Evolutionary conservation across 2,888 invertebrate species (phyloP), one percentile per base, ranked within the genome.

Genomic region (Papilio protenor): DNA sequence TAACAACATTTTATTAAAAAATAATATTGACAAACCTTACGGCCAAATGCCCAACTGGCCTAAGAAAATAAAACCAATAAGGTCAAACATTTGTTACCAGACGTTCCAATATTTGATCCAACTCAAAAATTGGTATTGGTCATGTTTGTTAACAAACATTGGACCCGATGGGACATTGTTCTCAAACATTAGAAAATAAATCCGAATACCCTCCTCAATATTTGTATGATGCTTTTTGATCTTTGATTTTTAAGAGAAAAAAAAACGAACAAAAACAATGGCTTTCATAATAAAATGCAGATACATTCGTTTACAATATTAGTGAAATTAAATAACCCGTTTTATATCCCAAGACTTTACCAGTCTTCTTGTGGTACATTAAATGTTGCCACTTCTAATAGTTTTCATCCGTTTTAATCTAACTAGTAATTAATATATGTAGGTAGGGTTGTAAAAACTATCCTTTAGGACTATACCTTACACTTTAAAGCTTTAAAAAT

Each of bases 41-140:
- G 6, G 18, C 18, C 52, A 52, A 52, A 18, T 0, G 52, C 52
- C 52, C 18, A 52, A 0, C 18, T n/a, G n/a, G 66, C n/a, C 52
- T 33, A 72, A 72, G 11, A 55, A 27, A 55, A 74, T 16, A 70
- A 55, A 23, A 61, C 3, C 45, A 14, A 66, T 71, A 61, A 70
- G 49, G 18, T 61, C 59, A 61, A 77, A 70, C 52, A 77, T 77
- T 77, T 49, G 61, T n/a, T 59, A 52, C 33, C 16, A 40, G 40
- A 52, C 12, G 71, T 27, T 55, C 72, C 69, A 76, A 49, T 70
- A 23, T 77, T 77, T 59, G 70, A 64, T 70, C 69, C 74, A 77
- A 52, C 40, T 61, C 66, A 73, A 77, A 64, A 27, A 70, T 49
- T 11, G 55, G 18, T 45, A 33, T 21, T 71, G 57, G 21, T 61